These are phyloP conservation scores for Agonopterix alstromeriana DNA, from an alignment of 2,888 invertebrate species.

Conservation along the genomic window DNA sequence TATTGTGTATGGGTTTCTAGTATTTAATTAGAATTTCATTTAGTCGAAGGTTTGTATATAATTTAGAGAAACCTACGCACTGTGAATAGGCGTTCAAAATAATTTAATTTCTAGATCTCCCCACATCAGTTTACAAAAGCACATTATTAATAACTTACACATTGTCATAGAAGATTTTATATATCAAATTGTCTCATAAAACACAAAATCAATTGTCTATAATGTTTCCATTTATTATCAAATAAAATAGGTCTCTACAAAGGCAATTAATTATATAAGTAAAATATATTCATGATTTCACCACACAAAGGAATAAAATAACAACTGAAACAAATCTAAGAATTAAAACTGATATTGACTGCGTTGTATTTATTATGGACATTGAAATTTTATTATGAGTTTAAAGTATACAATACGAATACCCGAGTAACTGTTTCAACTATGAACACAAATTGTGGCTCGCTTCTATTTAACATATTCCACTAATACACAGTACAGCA, in stretches of 20 bases:
- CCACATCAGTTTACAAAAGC: slow-evolving; percentile 39
- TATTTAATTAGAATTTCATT: slow-evolving; percentile 28
- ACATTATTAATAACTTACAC: slow-evolving; percentile 27
- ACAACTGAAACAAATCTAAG: slow-evolving; percentile 34
- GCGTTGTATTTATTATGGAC: slow-evolving; percentile 49
- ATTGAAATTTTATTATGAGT: slow-evolving; percentile 59
- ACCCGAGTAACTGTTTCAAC: slow-evolving; percentile 59
- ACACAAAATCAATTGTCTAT: slow-evolving; percentile 48
- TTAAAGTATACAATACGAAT: slow-evolving; percentile 40
- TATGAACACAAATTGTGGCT: slow-evolving; percentile 74
- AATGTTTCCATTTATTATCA: slow-evolving; percentile 64
- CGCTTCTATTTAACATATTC: slow-evolving; percentile 52
- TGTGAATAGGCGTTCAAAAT: slow-evolving; percentile 4
- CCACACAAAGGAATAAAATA: slow-evolving; percentile 55
- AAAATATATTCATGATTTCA: slow-evolving; percentile 52
- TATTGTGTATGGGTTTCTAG: slow-evolving; percentile 17
- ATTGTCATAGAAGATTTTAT: slow-evolving; percentile 24
- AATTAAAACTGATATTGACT: slow-evolving; percentile 37
- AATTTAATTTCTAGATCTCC: slow-evolving; percentile 10
- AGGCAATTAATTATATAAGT: slow-evolving; percentile 44
- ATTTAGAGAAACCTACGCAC: slow-evolving; percentile 12
- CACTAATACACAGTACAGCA: slow-evolving; percentile 56
- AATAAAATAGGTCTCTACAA: slow-evolving; percentile 47
- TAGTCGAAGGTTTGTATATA: slow-evolving; percentile 30
- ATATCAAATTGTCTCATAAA: slow-evolving; percentile 46